A percentile compares a stretch with the other conserved stretches of the same genome.
Conservation (phyloP, 2,113 vertebrate species). For the Poicephalus meyeri region DNA sequence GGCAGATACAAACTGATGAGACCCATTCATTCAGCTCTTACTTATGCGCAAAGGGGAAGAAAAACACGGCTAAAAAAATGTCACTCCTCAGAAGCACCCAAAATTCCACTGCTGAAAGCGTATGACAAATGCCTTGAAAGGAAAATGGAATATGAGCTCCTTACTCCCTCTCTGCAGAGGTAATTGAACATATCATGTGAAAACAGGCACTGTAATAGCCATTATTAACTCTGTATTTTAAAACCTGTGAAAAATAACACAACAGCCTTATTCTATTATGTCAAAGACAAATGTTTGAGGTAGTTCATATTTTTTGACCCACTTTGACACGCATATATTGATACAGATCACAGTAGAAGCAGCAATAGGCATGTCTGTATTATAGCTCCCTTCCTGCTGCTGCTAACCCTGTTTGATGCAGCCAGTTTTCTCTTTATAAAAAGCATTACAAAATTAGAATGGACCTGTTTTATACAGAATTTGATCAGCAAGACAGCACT, state of each 20-base stretch:
- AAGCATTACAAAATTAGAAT: neutral
- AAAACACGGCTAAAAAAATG: neutral
- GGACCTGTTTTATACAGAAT: neutral
- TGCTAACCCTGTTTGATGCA: neutral
- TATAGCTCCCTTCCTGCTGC: neutral
- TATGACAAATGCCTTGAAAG: neutral
- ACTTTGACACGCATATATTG: neutral
- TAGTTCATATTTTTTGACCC: conserved; percentile 17
- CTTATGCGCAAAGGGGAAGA: neutral
- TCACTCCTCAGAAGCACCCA: neutral
- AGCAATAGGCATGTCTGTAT: neutral
- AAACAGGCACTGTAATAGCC: neutral
- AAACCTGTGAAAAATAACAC: conserved; percentile 20
- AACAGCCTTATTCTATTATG: neutral
- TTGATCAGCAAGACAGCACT: neutral
- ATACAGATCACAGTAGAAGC: neutral
- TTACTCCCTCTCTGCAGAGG: neutral
- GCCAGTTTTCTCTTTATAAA: neutral
- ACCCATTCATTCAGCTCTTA: neutral
- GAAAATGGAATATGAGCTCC: neutral
- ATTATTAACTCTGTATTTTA: conserved; percentile 5
- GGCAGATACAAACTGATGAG: neutral
- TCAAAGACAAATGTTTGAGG: conserved; percentile 43
- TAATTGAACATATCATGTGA: neutral
- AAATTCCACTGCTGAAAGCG: neutral